These are phyloP conservation scores for Ariolimax columbianus DNA, from an alignment of 2,888 invertebrate genomes.

Conservation along the genomic window DNA sequence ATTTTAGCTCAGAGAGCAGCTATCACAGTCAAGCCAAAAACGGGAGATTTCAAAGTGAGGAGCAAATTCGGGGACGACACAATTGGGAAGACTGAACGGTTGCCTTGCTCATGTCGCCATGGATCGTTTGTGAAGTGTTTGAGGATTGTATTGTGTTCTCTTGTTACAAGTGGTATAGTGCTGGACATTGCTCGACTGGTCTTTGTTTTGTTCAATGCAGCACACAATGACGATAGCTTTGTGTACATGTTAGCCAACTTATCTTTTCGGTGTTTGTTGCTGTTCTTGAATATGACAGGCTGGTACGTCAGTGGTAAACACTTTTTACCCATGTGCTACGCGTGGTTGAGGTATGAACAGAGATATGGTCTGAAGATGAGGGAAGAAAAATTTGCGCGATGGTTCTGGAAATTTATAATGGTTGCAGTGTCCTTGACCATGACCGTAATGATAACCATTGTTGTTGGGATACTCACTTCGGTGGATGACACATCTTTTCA, in stretches of 20 bases:
- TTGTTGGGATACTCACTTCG: not conserved
- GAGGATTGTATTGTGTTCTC: not conserved
- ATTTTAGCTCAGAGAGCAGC: too few species aligned
- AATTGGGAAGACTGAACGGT: not conserved
- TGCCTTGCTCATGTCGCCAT: not conserved
- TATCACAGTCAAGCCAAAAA: not conserved
- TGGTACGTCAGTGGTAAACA: not conserved
- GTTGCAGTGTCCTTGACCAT: not conserved
- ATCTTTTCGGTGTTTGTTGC: not conserved
- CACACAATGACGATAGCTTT: not conserved
- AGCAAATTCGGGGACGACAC: not conserved
- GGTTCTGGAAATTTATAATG: not conserved
- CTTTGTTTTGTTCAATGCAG: not conserved
- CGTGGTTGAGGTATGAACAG: not conserved
- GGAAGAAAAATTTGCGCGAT: not conserved
- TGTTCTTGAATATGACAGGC: not conserved
- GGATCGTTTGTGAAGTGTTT: not conserved
- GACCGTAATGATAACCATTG: not conserved
- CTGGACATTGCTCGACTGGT: not conserved
- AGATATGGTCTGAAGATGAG: not conserved
- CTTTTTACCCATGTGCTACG: not conserved
- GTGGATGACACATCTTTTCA: not conserved
- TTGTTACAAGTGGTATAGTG: not conserved
- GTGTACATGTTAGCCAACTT: not conserved
- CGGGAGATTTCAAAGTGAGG: not conserved